Percentiles rank a stretch among this genome's conserved stretches.
These are phyloP conservation scores for Maylandia zebra DNA, from an alignment of 2,113 vertebrate species.

Conservation along the genomic window DNA sequence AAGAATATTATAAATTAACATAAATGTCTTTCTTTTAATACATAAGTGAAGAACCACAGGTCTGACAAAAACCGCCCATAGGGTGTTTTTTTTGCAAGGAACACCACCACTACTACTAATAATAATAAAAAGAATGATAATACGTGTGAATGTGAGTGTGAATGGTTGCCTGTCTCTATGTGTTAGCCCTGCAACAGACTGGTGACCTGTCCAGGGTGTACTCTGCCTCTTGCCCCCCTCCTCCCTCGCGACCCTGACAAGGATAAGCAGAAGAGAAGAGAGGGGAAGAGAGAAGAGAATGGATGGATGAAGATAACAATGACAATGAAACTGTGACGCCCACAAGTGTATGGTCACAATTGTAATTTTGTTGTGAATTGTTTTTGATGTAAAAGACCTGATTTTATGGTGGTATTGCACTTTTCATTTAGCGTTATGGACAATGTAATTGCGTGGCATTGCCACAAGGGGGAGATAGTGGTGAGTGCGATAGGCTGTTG, in stretches of 20 bases:
- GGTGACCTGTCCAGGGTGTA: background rate
- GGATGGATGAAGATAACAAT: background rate
- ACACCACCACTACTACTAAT: rapidly evolving
- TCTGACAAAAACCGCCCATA: rapidly evolving
- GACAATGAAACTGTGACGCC: no score
- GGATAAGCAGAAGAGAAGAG: background rate
- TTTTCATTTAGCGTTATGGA: no score
- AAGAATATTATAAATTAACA: background rate
- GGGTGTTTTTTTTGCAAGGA: background rate
- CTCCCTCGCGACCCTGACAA: background rate
- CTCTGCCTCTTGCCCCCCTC: background rate
- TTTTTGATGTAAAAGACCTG: no score
- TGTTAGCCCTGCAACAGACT: background rate
- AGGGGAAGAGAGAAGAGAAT: background rate
- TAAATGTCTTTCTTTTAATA: background rate
- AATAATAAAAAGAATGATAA: background rate
- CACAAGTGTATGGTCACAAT: no score
- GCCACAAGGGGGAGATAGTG: no score
- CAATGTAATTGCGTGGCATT: no score
- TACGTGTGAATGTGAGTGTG: background rate
- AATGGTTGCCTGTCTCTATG: background rate
- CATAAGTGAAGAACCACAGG: background rate
- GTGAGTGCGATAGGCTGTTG: no score
- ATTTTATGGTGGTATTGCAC: no score
- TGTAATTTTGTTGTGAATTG: no score